Base-by-base conservation (phyloP, 2,888 invertebrate species). In the Dicycla oo region DNA sequence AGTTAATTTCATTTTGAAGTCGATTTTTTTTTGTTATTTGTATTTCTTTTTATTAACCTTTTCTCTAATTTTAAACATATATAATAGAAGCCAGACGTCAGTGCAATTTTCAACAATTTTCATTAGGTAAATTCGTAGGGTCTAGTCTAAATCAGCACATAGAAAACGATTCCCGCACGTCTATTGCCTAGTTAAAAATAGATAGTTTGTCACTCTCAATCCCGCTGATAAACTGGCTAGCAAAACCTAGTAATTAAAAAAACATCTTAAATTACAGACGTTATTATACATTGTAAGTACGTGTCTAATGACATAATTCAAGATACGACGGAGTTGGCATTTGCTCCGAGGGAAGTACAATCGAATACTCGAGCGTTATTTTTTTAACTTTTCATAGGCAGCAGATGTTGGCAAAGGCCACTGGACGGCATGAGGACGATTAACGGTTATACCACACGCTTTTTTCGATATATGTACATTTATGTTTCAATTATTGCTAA, bases 341-440 rank as follows among this genome's bases (percentile, higher is more conserved):
- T 90, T 89, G 75, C 88, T 86, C 78, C 75, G 77, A 84, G 72
- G 85, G 82, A 86, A 86, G 82, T 86, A 90, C 91, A 91, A 90
- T 89, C 87, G 89, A 88, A 89, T 85, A 81, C 80, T 71, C 79
- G 81, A 80, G 80, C 40, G 68, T 71, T 63, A 64, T 80, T 93
- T 92, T 92, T 89, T 84, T 76, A 86, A 90, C 88, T 93, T 92
- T 92, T 91, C 89, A 88, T 90, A 91, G 87, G 85, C 78, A 91
- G 93, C 94, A 94, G 94, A 91, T 94, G 94, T 91, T 88, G 73
- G 78, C 88, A 94, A 94, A 94, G 90, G 94, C 89, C 93, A 93
- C 85, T 86, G 80, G 87, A 86, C 89, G 63, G 60, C 72, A 75
- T 66, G 86, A 87, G 81, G 34, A 88, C 88, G 82, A 90, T 91